phyloP scores from a whole-genome alignment of 2,797 vertebrate genomes.

The Phylloscopus collybita region DNA sequence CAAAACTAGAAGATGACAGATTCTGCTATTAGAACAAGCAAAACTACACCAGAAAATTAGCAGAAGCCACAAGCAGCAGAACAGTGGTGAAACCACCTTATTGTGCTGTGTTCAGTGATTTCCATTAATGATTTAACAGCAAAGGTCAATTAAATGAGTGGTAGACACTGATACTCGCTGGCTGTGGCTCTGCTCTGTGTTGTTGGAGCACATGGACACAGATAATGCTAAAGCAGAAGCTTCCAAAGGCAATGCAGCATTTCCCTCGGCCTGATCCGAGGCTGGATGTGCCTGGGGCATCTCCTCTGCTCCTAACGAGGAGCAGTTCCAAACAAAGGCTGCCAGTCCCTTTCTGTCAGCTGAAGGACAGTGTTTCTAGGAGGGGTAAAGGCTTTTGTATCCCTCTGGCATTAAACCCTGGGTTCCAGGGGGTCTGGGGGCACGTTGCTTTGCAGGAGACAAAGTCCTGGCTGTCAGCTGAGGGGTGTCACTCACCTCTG shows the following conservation, averaged over 20 bases:
- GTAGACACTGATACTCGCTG: background rate
- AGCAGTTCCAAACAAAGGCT: background rate
- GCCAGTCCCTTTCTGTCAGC: background rate
- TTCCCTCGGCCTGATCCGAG: background rate
- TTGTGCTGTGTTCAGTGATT: background rate
- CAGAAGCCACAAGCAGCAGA: background rate
- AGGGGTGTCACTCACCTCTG: background rate
- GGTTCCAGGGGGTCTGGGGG: background rate
- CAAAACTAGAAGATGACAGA: background rate
- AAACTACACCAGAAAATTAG: conserved; percentile 26
- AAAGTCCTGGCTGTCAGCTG: background rate
- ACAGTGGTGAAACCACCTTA: background rate
- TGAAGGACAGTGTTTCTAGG: background rate
- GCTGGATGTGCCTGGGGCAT: background rate
- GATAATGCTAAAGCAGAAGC: background rate
- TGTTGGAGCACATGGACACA: background rate
- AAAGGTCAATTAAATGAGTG: conserved; percentile 1
- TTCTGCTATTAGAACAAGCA: background rate
- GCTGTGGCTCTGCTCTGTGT: background rate
- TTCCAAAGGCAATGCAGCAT: background rate
- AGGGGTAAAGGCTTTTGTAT: background rate
- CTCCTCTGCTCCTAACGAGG: background rate
- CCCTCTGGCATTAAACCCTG: background rate
- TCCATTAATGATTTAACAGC: conserved; percentile 4
- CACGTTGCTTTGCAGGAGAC: background rate